Evolutionary conservation across 2,113 vertebrate species (phyloP).

Genomic region (Thunnus maccoyii): DNA sequence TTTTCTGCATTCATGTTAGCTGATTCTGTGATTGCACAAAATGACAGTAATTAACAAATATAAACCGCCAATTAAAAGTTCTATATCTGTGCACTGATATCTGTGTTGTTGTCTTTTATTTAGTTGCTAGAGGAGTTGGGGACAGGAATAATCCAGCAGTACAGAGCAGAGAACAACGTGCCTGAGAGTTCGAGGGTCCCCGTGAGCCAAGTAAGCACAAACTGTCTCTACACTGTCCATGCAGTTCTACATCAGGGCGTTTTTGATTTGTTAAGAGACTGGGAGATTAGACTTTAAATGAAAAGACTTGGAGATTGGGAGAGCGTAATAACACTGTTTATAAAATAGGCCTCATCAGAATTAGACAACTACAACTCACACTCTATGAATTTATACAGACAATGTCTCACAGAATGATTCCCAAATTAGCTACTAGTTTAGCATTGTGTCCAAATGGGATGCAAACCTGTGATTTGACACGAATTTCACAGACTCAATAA

Average conservation of each 20-base stretch:
- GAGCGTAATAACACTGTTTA: too few species aligned
- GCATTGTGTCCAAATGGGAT: too few species aligned
- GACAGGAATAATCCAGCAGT: constrained; percentile 91
- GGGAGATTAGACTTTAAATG: too few species aligned
- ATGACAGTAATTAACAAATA: background rate
- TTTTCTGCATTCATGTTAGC: background rate
- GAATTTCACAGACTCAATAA: too few species aligned
- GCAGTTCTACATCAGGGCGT: background rate
- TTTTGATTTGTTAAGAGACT: background rate
- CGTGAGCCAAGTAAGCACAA: constrained; percentile 83
- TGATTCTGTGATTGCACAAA: background rate
- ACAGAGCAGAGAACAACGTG: constrained; percentile 85
- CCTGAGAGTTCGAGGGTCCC: constrained; percentile 85
- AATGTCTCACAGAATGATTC: too few species aligned
- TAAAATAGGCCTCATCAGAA: too few species aligned
- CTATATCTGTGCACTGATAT: background rate
- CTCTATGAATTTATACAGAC: too few species aligned
- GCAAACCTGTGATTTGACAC: too few species aligned
- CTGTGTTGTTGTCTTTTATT: background rate
- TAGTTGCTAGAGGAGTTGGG: constrained; percentile 96
- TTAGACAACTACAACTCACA: too few species aligned
- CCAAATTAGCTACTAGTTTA: too few species aligned
- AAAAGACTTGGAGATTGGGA: too few species aligned
- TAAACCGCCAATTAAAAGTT: background rate
- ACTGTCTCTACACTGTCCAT: background rate